A percentile compares a stretch with the other conserved stretches of the same genome.
Evolutionary conservation across 2,797 vertebrate genomes (phyloP).

Genomic region (Adrianichthys oophorus): DNA sequence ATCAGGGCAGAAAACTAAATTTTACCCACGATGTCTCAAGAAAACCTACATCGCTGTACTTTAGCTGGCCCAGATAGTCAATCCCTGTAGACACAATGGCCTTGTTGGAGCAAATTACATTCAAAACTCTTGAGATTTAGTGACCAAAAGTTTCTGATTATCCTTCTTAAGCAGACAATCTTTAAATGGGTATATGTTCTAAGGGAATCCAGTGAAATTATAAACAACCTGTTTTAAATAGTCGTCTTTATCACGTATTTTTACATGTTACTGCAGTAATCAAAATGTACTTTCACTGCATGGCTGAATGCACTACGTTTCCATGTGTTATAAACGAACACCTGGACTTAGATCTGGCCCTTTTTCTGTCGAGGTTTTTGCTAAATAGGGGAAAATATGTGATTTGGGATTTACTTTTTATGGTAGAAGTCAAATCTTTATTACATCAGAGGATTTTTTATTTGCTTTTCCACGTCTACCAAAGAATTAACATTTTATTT

Average conservation of each 20-base stretch:
- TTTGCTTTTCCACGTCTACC: no score
- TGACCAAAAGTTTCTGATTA: conserved; percentile 29
- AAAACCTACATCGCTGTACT: conserved; percentile 32
- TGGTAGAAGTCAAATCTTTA: no score
- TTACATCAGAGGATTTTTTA: no score
- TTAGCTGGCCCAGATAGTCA: conserved; percentile 61
- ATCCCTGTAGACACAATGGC: conserved; percentile 58
- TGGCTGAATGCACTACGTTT: not conserved
- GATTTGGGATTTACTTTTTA: no score
- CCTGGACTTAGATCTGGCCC: not conserved
- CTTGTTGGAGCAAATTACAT: conserved; percentile 72
- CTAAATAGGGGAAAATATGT: not conserved
- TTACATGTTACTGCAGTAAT: no score
- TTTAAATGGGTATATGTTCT: not conserved
- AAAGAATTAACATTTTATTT: no score
- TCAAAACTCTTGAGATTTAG: conserved; percentile 41
- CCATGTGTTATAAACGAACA: not conserved
- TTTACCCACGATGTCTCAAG: conserved; percentile 31
- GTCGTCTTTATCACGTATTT: not conserved
- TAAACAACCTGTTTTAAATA: not conserved
- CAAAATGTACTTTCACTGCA: no score
- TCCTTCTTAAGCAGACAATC: not conserved
- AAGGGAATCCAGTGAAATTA: not conserved
- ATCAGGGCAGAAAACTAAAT: conserved; percentile 15
- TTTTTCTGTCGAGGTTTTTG: no score